These are phyloP conservation scores for Ophion costatus DNA, from an alignment of 2,888 invertebrate genomes.

Conservation along the genomic window DNA sequence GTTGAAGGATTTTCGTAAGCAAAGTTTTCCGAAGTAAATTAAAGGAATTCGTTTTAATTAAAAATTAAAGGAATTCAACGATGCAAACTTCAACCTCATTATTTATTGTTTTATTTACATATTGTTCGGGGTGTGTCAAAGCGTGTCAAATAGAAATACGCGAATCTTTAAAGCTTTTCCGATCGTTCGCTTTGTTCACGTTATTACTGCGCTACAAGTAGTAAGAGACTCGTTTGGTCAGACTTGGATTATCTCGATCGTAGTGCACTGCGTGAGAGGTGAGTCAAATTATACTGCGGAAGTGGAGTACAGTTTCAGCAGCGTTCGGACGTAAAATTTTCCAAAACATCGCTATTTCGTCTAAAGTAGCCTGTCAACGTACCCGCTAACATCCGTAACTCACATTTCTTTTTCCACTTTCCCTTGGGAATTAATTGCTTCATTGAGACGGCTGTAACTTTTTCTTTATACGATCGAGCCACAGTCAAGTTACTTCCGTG, in stretches of 20 bases:
- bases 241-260: constrained; percentile 60
- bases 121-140: neutral
- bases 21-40: too few relatives aligned
- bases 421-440: neutral
- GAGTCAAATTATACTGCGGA: neutral
- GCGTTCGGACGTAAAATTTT: neutral
- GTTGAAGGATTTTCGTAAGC: too few relatives aligned
- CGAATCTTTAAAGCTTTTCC: neutral
- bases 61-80: too few relatives aligned
- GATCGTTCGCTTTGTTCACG: neutral
- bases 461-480: neutral
- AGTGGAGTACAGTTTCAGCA: neutral
- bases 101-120: too few relatives aligned
- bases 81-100: too few relatives aligned
- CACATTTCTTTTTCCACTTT: too few relatives aligned
- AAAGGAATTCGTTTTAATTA: too few relatives aligned
- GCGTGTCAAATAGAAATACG: too few relatives aligned
- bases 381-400: too few relatives aligned
- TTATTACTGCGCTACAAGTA: constrained; percentile 62
- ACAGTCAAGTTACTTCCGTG: neutral
- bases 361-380: too few relatives aligned
- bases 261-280: neutral
- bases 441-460: neutral
- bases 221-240: constrained; percentile 71
- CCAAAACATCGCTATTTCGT: neutral